Conservation (phyloP, 2,888 invertebrate genomes). For the Hofmannophila pseudospretella region DNA sequence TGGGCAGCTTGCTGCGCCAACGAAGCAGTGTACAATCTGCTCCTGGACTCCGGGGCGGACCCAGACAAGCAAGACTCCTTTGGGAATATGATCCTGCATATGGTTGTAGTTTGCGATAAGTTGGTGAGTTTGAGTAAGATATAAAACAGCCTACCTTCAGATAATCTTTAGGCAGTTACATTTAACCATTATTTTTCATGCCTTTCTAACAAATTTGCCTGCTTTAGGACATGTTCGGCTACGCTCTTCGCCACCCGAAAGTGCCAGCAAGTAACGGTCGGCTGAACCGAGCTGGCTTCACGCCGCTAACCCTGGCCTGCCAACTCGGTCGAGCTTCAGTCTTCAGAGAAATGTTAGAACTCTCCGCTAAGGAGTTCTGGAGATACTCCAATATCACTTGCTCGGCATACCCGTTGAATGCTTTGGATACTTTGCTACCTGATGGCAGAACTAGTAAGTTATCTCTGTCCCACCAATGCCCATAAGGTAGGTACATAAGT, state of each 20-base stretch:
- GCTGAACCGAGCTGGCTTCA: slow-evolving; percentile 91
- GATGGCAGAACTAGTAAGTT: slow-evolving; percentile 96
- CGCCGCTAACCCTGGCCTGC: slow-evolving; percentile 97
- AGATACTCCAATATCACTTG: slow-evolving; percentile 99
- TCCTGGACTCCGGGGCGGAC: slow-evolving; percentile 94
- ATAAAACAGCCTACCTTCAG: not conserved
- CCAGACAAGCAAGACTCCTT: slow-evolving; percentile 97
- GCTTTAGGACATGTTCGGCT: slow-evolving; percentile 97
- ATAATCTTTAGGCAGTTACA: too few relatives aligned
- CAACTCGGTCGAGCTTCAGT: slow-evolving; percentile 97
- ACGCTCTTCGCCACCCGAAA: slow-evolving; percentile 96
- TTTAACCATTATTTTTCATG: not conserved
- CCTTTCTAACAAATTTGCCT: not conserved
- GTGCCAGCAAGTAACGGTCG: slow-evolving; percentile 95
- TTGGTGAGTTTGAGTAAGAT: slow-evolving; percentile 78
- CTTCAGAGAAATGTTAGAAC: slow-evolving; percentile 98
- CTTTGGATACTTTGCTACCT: slow-evolving; percentile 95
- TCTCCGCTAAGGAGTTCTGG: slow-evolving; percentile 98
- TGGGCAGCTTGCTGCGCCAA: slow-evolving; percentile 99
- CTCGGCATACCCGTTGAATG: slow-evolving; percentile 97
- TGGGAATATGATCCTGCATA: slow-evolving; percentile 99
- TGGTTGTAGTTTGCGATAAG: slow-evolving; percentile 99
- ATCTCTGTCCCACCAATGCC: too few relatives aligned
- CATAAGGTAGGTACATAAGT: too few relatives aligned
- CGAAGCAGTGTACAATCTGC: slow-evolving; percentile 96